Percentiles rank a stretch among this genome's conserved stretches.
These are phyloP conservation scores for Labrus mixtus DNA, from an alignment of 2,113 vertebrate genomes.

Conservation along the genomic window DNA sequence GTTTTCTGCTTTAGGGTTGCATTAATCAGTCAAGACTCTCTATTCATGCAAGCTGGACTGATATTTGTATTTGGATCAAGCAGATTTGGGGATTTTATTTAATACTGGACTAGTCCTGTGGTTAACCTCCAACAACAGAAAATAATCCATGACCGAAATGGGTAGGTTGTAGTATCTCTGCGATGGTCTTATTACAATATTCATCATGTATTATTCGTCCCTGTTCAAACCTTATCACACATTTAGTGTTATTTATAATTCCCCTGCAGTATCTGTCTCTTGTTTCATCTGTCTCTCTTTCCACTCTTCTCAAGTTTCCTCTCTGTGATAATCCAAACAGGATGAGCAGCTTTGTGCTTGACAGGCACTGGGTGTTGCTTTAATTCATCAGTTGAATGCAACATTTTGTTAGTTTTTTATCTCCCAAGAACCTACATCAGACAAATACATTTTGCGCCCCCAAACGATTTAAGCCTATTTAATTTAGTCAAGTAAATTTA, in stretches of 20 bases:
- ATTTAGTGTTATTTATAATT: slow-evolving; percentile 3
- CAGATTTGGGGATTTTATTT: background rate
- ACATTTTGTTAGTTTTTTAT: slow-evolving; percentile 9
- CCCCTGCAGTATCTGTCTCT: background rate
- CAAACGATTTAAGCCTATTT: slow-evolving; percentile 16
- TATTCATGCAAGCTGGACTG: background rate
- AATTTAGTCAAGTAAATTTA: slow-evolving; percentile 22
- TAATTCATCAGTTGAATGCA: slow-evolving; percentile 15
- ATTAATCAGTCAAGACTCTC: background rate
- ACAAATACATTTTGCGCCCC: slow-evolving; percentile 25
- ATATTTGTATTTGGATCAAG: slow-evolving; percentile 8
- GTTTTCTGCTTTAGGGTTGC: background rate
- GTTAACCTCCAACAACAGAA: background rate
- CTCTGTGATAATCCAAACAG: slow-evolving; percentile 19
- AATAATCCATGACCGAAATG: background rate
- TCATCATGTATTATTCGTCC: background rate
- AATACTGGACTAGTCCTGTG: background rate
- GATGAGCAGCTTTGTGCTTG: slow-evolving; percentile 22
- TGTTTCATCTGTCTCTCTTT: slow-evolving; percentile 8
- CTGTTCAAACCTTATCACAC: background rate
- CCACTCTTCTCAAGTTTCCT: slow-evolving; percentile 15
- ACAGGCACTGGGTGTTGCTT: slow-evolving; percentile 35
- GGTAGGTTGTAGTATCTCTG: background rate
- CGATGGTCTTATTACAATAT: background rate
- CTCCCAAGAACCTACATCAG: background rate